Percentiles rank a stretch among this genome's conserved stretches.
phyloP scores from a whole-genome alignment of 1,140 invertebrate genomes.

The Geopemphigus sp. region DNA sequence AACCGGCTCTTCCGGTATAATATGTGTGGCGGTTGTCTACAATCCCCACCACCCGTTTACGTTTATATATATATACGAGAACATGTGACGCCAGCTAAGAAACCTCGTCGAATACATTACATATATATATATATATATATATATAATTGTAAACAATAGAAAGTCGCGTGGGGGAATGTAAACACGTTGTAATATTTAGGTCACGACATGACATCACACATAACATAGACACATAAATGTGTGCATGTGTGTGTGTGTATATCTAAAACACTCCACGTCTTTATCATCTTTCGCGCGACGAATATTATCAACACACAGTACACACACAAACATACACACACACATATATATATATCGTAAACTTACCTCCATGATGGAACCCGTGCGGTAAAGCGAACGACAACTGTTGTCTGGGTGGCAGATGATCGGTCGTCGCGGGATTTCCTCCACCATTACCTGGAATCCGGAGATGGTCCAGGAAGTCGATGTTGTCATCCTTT shows the following conservation, averaged over 20 bases:
- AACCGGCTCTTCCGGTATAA: constrained; percentile 34
- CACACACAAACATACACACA: no score
- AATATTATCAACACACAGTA: no score
- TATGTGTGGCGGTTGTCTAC: background rate
- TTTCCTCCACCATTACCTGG: constrained; percentile 6
- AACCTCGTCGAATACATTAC: background rate
- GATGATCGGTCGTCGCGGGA: constrained; percentile 19
- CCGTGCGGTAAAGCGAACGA: constrained; percentile 42
- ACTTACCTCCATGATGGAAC: constrained; percentile 38
- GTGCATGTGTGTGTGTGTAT: no score
- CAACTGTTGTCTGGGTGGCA: constrained; percentile 45
- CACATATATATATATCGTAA: background rate
- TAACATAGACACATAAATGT: no score
- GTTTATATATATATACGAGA: background rate
- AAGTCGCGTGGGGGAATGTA: constrained; percentile 23
- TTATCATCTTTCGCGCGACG: no score
- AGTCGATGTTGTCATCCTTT: constrained; percentile 45
- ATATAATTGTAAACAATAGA: constrained; percentile 45
- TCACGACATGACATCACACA: background rate
- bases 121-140: background rate
- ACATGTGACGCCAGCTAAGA: background rate
- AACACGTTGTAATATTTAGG: constrained; percentile 11
- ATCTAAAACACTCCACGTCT: no score
- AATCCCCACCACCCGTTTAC: background rate
- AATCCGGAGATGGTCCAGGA: constrained; percentile 42